Evolutionary conservation across 2,888 invertebrate species (phyloP), one percentile per base, ranked within the genome.

Genomic region (Dryocosmus kuriphilus): DNA sequence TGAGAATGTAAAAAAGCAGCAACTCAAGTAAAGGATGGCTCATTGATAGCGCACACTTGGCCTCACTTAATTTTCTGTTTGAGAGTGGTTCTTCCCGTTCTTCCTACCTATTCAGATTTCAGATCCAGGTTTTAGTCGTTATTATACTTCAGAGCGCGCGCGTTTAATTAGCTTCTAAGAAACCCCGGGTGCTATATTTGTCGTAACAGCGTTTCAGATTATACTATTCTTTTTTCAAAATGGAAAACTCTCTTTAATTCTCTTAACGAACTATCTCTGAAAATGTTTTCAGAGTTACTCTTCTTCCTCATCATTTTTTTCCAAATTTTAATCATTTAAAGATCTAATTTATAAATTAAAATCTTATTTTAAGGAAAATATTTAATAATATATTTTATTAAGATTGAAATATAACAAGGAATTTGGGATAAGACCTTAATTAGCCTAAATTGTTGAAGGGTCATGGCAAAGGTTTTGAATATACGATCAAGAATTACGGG

Each of bases 21-120:
- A 71, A 51, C 30, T 46, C 46, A 9, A 32, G 27, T 71, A 51
- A 67, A 71, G 46, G 30, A 71, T 71, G 71, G 51, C 46, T n/a
- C 51, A 71, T 71, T 51, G 71, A 51, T 71, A 51, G 51, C 51
- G 67, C 22, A 71, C 71, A 71, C 71, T 71, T 71, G 71, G 46
- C 30, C 71, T 46, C 77, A 74, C 75, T 80, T 80, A 80, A 80
- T 80, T 80, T 80, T 80, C 78, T 75, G 75, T 77, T 77, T 78
- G 55, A 65, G 62, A 55, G 63, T 75, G 63, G 46, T 77, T 76
- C 76, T 75, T 77, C 75, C 78, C n/a, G n/a, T n/a, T n/a, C n/a
- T n/a, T n/a, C n/a, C n/a, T n/a, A n/a, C n/a, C n/a, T n/a, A n/a
- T n/a, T n/a, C n/a, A n/a, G n/a, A n/a, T n/a, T 80, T 9, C 71